A percentile compares a stretch with the other conserved stretches of the same genome.
Conservation (phyloP, 2,888 invertebrate genomes). For the Leptinotarsa rubiginosa region DNA sequence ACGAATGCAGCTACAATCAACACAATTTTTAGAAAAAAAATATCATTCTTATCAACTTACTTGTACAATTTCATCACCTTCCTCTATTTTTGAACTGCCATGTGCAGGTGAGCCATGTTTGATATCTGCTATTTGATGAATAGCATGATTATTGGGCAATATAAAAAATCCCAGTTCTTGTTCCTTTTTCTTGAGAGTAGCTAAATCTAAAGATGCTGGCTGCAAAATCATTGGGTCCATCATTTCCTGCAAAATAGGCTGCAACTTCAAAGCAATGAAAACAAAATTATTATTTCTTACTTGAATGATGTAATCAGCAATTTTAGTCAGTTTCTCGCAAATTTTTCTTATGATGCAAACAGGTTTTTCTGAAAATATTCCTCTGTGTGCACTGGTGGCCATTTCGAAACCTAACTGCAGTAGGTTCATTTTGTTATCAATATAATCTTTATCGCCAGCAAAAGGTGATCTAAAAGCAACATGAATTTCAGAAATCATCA, state of each 20-base stretch:
- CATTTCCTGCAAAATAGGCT: slow-evolving; percentile 71
- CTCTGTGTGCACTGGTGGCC: slow-evolving; percentile 90
- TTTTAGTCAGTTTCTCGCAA: slow-evolving; percentile 80
- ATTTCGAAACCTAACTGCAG: slow-evolving; percentile 86
- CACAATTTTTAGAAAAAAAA: slow-evolving; percentile 6
- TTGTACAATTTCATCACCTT: slow-evolving; percentile 96
- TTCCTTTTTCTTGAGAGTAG: slow-evolving; percentile 86
- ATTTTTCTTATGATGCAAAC: slow-evolving; percentile 79
- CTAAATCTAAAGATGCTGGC: slow-evolving; percentile 90
- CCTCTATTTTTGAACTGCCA: slow-evolving; percentile 90
- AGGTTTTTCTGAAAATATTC: slow-evolving; percentile 89
- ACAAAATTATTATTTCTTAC: slow-evolving; percentile 64
- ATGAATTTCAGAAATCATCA: slow-evolving; percentile 8
- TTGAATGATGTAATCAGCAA: slow-evolving; percentile 88
- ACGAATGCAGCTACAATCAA: not conserved
- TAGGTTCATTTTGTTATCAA: slow-evolving; percentile 77
- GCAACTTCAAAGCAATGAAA: not conserved
- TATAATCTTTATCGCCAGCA: slow-evolving; percentile 76
- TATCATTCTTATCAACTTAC: slow-evolving; percentile 67
- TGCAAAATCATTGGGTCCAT: slow-evolving; percentile 91
- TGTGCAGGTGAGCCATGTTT: slow-evolving; percentile 94
- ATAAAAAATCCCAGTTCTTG: slow-evolving; percentile 92
- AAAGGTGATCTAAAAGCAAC: slow-evolving; percentile 69
- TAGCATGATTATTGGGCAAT: slow-evolving; percentile 84
- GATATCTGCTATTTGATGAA: slow-evolving; percentile 87